These are phyloP conservation scores for Dendrocincla fuliginosa DNA, from an alignment of 2,797 vertebrate species.

Conservation along the genomic window DNA sequence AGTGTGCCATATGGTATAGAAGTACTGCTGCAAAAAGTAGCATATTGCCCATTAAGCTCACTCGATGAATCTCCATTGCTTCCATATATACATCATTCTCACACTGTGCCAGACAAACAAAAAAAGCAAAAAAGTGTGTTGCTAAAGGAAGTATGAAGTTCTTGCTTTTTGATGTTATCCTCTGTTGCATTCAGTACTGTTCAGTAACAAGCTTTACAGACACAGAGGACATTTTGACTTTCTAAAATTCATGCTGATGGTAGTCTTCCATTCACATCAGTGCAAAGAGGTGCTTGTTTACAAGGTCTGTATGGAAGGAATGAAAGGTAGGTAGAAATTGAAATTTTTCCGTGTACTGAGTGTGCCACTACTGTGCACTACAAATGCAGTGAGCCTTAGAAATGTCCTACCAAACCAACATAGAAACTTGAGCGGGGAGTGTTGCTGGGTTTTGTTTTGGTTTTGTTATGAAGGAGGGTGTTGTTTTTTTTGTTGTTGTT, in stretches of 20 bases:
- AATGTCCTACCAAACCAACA: not conserved
- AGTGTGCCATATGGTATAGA: not conserved
- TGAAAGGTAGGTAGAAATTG: not conserved
- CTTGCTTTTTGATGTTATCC: not conserved
- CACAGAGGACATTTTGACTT: not conserved
- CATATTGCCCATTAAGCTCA: constrained; percentile 10
- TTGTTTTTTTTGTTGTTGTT: not conserved
- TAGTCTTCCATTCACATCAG: not conserved
- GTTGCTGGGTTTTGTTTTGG: not conserved
- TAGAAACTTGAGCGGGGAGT: fast-evolving
- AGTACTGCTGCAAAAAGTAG: not conserved
- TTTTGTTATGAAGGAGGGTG: not conserved
- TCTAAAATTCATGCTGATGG: not conserved
- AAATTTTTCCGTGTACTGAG: not conserved
- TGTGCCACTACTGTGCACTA: not conserved
- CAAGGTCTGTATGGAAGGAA: not conserved
- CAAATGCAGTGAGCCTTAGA: not conserved
- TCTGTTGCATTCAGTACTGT: not conserved
- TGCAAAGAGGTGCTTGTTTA: not conserved
- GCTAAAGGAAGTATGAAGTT: not conserved
- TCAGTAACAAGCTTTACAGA: not conserved
- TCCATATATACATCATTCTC: not conserved
- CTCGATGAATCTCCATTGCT: not conserved
- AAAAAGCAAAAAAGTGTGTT: not conserved
- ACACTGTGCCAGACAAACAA: not conserved